phyloP scores from a whole-genome alignment of 2,113 vertebrate species.

The Archocentrus centrarchus region DNA sequence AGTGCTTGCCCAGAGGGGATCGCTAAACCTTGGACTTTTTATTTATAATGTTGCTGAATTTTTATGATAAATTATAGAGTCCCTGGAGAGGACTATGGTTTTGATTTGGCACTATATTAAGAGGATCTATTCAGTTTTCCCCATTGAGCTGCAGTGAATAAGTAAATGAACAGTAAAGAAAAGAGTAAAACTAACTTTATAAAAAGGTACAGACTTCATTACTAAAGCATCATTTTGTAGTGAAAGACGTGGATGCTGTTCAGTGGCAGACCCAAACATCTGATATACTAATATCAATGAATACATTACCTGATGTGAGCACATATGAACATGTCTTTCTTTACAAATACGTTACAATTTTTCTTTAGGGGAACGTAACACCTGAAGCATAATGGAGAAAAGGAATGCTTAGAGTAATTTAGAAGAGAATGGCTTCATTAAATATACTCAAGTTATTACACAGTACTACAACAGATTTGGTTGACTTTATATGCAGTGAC shows the following conservation, averaged over 20 bases:
- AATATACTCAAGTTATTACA: no score
- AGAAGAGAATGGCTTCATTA: not conserved
- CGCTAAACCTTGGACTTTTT: accelerated
- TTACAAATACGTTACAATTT: not conserved
- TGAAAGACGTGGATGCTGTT: not conserved
- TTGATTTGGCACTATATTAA: no score
- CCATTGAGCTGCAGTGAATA: no score
- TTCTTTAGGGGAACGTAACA: no score
- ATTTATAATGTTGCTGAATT: not conserved
- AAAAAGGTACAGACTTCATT: not conserved
- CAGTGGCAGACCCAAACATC: not conserved
- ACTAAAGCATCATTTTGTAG: not conserved
- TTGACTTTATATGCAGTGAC: not conserved
- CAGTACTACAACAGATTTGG: no score
- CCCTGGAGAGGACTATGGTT: no score
- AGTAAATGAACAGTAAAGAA: not conserved
- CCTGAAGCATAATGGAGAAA: not conserved
- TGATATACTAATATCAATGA: not conserved
- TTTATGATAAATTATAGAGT: not conserved
- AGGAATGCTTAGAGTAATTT: not conserved
- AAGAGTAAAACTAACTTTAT: not conserved
- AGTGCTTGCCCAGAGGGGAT: not conserved
- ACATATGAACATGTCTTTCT: no score
- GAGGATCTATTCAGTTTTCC: no score
- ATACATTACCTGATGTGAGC: no score